A percentile compares a stretch with the other conserved stretches of the same genome.
These are phyloP conservation scores for Atrina japonica DNA, from an alignment of 2,888 invertebrate genomes.

Conservation along the genomic window DNA sequence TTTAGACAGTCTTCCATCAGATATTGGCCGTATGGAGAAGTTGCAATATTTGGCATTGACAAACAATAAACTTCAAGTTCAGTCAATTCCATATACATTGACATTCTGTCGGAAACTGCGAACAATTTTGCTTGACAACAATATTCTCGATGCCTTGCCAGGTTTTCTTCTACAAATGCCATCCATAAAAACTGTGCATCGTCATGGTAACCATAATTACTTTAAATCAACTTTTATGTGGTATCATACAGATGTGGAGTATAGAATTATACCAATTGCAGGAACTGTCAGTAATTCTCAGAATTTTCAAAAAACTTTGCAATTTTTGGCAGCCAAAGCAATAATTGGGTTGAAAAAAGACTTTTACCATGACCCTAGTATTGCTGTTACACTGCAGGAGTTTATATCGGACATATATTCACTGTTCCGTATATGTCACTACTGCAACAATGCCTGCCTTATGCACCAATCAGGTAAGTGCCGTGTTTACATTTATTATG, in stretches of 20 bases:
- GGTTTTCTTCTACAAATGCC: slow-evolving; percentile 81
- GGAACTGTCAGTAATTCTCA: slow-evolving; percentile 54
- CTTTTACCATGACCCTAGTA: slow-evolving; percentile 77
- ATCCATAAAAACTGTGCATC: slow-evolving; percentile 81
- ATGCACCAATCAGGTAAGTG: slow-evolving; percentile 75
- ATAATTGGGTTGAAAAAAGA: slow-evolving; percentile 80
- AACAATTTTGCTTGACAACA: slow-evolving; percentile 81
- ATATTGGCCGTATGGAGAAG: slow-evolving; percentile 80
- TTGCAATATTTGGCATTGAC: slow-evolving; percentile 81
- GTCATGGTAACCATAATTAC: slow-evolving; percentile 82
- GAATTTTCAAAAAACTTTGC: slow-evolving; percentile 67
- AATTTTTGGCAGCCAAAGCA: slow-evolving; percentile 79
- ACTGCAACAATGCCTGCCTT: slow-evolving; percentile 75
- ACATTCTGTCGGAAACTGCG: slow-evolving; percentile 80
- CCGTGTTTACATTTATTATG: not conserved
- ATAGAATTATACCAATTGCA: slow-evolving; percentile 78
- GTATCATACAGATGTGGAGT: slow-evolving; percentile 82
- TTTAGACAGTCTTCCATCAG: slow-evolving; percentile 80
- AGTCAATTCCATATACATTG: slow-evolving; percentile 81
- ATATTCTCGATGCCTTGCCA: slow-evolving; percentile 81
- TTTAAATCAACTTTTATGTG: slow-evolving; percentile 83
- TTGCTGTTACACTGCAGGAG: slow-evolving; percentile 80
- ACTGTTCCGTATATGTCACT: slow-evolving; percentile 80
- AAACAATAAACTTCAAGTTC: slow-evolving; percentile 81
- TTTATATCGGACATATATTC: slow-evolving; percentile 80